phyloP scores from a whole-genome alignment of 2,113 vertebrate genomes.

The Otus sunia region DNA sequence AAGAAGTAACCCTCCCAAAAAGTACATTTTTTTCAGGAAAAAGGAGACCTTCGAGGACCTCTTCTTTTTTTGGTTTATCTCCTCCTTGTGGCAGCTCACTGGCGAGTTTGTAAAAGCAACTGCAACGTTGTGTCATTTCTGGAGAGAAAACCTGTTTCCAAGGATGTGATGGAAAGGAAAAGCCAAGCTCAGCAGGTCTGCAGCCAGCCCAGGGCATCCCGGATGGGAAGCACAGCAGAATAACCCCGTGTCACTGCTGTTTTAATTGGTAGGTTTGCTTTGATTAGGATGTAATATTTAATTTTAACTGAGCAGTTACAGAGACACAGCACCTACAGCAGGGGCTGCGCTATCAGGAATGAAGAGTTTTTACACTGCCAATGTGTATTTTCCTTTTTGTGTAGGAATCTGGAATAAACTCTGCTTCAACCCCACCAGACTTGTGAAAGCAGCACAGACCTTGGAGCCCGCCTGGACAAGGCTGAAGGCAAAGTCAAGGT shows the following conservation, averaged over 20 bases:
- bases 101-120: not conserved
- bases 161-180: not conserved
- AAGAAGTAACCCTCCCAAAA: not conserved
- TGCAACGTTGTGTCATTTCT: fast-evolving
- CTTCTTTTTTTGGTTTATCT: not conserved
- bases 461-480: not conserved
- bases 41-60: not conserved
- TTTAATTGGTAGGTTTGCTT: not conserved
- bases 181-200: not conserved
- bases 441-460: not conserved
- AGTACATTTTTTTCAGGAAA: not conserved
- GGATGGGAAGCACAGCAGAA: not conserved
- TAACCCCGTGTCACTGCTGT: fast-evolving
- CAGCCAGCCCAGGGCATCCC: not conserved
- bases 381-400: fast-evolving
- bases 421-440: not conserved
- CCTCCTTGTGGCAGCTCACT: not conserved
- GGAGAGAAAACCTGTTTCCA: not conserved
- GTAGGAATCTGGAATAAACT: not conserved
- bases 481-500: not conserved
- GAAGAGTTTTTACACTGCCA: not conserved
- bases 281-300: not conserved
- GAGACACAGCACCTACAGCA: not conserved
- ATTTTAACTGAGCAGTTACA: not conserved
- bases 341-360: not conserved